phyloP scores from a whole-genome alignment of 2,888 invertebrate species.

The Cheilosia soror region DNA sequence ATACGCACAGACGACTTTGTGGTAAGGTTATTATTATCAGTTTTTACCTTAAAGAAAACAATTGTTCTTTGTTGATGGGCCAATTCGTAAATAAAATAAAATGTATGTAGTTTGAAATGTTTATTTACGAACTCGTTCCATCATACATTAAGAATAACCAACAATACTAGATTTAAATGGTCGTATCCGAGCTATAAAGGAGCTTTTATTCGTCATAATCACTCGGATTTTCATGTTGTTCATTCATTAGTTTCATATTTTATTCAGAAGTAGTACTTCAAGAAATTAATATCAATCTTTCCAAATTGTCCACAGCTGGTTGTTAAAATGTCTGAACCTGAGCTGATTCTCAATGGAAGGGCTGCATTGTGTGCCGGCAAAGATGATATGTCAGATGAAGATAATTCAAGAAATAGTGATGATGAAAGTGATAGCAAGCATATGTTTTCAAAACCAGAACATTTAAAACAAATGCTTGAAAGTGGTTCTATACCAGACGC shows the following conservation, averaged over 20 bases:
- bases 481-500: conserved; percentile 98
- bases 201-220: background rate
- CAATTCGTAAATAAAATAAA: conserved; percentile 31
- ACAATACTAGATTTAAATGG: background rate
- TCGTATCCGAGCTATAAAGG: background rate
- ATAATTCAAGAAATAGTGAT: conserved; percentile 83
- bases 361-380: conserved; percentile 92
- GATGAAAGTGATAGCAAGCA: conserved; percentile 84
- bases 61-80: conserved; percentile 18
- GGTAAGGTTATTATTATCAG: conserved; percentile 85
- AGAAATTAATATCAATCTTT: background rate
- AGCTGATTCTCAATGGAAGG: conserved; percentile 90
- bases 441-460: conserved; percentile 87
- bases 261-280: background rate
- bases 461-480: conserved; percentile 91
- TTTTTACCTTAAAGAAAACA: conserved; percentile 18
- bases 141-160: background rate
- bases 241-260: background rate
- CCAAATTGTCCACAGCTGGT: conserved; percentile 84
- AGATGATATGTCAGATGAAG: conserved; percentile 87
- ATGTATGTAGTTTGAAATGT: conserved; percentile 2
- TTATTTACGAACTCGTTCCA: conserved; percentile 9
- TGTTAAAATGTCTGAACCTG: conserved; percentile 86
- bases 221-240: background rate
- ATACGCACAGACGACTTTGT: conserved; percentile 89